Conservation (phyloP, 1,140 invertebrate species). For the Arctopsyche grandis region DNA sequence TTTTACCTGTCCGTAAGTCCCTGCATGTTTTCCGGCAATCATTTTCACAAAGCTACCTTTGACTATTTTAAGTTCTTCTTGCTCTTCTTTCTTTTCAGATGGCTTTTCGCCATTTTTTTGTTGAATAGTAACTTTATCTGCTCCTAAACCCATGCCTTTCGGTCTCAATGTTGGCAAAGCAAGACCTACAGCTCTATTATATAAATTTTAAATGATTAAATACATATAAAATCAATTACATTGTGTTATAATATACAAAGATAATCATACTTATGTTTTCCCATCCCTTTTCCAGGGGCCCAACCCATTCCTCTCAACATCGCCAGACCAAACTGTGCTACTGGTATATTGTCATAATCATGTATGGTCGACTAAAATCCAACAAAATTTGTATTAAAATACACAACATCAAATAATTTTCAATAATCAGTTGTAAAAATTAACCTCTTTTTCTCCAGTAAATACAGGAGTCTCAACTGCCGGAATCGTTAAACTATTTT, state of each 20-base stretch:
- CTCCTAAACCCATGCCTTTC: conserved; percentile 92
- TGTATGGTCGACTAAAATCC: conserved; percentile 76
- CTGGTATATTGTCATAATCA: conserved; percentile 91
- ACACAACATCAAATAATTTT: neutral
- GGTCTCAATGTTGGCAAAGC: conserved; percentile 74
- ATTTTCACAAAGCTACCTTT: conserved; percentile 79
- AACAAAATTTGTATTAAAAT: conserved; percentile 50
- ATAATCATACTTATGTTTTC: conserved; percentile 62
- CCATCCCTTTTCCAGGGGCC: conserved; percentile 79
- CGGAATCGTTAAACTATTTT: conserved; percentile 63
- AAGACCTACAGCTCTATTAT: conserved; percentile 38
- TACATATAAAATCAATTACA: neutral
- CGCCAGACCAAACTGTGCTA: conserved; percentile 89
- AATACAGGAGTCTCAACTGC: conserved; percentile 65
- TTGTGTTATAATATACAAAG: too few species aligned
- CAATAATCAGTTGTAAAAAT: too few species aligned
- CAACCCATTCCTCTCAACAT: conserved; percentile 96
- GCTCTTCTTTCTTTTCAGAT: conserved; percentile 64
- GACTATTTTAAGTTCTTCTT: conserved; percentile 71
- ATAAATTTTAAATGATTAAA: neutral
- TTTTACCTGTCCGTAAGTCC: conserved; percentile 80
- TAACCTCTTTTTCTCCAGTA: conserved; percentile 70
- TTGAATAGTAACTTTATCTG: conserved; percentile 74
- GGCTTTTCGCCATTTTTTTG: conserved; percentile 64
- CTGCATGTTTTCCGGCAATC: conserved; percentile 76